Base-by-base conservation (phyloP, 2,888 invertebrate species). In the Drosophila sordidula region DNA sequence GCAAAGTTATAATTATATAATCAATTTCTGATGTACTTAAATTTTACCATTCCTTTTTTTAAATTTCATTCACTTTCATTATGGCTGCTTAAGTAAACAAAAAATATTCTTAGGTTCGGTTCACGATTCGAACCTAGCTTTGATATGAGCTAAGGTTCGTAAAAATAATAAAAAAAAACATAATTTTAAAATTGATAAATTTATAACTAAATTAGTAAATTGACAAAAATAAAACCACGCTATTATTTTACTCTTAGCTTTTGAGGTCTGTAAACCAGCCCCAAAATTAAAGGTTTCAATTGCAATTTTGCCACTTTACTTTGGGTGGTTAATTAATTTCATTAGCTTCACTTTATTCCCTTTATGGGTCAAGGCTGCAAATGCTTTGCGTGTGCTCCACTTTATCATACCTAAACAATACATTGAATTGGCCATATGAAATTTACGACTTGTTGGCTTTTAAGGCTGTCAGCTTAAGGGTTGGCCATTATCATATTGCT, bases 331-430 rank as follows among this genome's bases (percentile, higher is more conserved):
- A 79, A 80, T 80, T 68, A 72, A 79, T 76, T 63, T 65, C 6
- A 70, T 80, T 80, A 70, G 62, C 45, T 56, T 41, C 66, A 12
- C 34, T 34, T 32, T 11, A 32, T 4, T 34, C 34, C 4, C 34
- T 70, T 64, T 49, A 26, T 76, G 70, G 77, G 83, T 76, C 80
- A 82, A 80, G 77, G 80, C 44, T 72, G 14, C 45, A 22, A 14
- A 29, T 56, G 6, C 49, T 51, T 47, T 34, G 58, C 44, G 61
- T 63, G 41, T 65, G 64, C 12, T 22, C 9, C 36, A 45, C 34
- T 34, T 34, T 54, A 61, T 45, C 51, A 39, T 32, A 42, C 14
- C 6, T 25, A 47, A 14, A 14, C 18, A 36, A 56, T 56, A 45
- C 29, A 22, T 36, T 57, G 34, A 32, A 51, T 45, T 46, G 44